Percentiles rank a stretch among this genome's conserved stretches.
phyloP scores from a whole-genome alignment of 2,113 vertebrate species.

The Zootoca vivipara region DNA sequence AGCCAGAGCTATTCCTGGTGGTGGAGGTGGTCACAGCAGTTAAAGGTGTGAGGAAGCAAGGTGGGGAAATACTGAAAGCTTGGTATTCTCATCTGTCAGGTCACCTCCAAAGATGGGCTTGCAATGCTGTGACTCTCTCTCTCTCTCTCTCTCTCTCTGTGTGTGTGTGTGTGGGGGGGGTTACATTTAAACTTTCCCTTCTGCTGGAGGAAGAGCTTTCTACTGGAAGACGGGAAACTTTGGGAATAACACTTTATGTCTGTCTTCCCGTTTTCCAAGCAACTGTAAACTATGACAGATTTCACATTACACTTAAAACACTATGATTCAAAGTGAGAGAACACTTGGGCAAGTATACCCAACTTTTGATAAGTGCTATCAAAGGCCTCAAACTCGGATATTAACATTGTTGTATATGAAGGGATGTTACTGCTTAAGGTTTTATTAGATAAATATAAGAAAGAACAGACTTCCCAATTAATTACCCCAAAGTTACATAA shows the following conservation, averaged over 20 bases:
- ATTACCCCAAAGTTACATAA: not conserved
- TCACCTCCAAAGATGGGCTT: not conserved
- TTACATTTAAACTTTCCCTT: not conserved
- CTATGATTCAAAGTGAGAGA: not conserved
- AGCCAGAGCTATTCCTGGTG: not conserved
- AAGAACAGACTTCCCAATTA: constrained; percentile 16
- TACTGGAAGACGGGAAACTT: not conserved
- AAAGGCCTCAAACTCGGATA: not conserved
- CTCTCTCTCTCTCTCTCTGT: too few species aligned
- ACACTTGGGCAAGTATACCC: not conserved
- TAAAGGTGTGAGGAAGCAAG: not conserved
- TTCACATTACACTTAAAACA: not conserved
- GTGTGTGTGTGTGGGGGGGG: not conserved
- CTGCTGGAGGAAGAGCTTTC: not conserved
- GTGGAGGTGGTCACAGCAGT: not conserved
- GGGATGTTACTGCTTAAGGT: not conserved
- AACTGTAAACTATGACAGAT: not conserved
- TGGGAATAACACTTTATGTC: not conserved
- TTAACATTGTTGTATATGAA: not conserved
- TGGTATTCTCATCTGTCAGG: not conserved
- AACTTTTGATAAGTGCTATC: not conserved
- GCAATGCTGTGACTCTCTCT: too few species aligned
- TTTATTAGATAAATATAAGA: constrained; percentile 6
- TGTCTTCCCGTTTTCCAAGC: not conserved
- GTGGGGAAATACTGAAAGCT: not conserved